Conservation (phyloP, 2,797 vertebrate genomes). For the Peromyscus eremicus region DNA sequence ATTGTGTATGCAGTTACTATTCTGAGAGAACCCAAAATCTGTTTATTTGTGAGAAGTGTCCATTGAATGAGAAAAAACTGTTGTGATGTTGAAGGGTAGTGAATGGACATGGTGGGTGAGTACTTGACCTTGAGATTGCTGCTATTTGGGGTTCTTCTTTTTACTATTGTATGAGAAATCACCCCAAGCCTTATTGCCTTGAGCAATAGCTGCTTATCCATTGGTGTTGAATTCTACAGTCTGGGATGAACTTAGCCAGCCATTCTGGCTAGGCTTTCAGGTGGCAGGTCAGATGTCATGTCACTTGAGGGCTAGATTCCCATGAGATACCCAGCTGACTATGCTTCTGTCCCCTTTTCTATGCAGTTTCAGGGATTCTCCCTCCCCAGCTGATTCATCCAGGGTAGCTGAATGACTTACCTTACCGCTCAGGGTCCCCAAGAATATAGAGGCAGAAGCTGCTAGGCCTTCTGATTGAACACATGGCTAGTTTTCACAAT, state of each 20-base stretch:
- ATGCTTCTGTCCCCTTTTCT: constrained; percentile 26
- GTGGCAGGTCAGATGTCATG: neutral
- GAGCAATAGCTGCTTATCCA: neutral
- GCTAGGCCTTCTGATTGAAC: neutral
- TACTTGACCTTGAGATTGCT: neutral
- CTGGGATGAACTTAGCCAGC: neutral
- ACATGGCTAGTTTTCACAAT: constrained; percentile 18
- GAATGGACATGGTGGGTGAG: neutral
- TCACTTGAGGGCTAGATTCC: neutral
- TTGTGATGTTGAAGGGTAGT: constrained; percentile 47
- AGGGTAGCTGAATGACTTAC: neutral
- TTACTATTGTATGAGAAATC: neutral
- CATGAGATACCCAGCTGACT: neutral
- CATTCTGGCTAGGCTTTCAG: neutral
- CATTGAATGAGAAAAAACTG: neutral
- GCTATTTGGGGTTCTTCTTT: neutral
- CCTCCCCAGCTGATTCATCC: neutral
- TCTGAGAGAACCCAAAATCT: constrained; percentile 30
- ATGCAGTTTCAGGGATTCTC: neutral
- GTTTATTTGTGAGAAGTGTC: constrained; percentile 35
- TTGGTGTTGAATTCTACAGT: constrained; percentile 20
- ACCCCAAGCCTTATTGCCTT: neutral
- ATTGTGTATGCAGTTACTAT: constrained; percentile 23
- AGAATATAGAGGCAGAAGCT: constrained; percentile 26
- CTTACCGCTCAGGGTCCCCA: neutral